phyloP scores from a whole-genome alignment of 2,888 invertebrate genomes.

The Notodromas monacha region DNA sequence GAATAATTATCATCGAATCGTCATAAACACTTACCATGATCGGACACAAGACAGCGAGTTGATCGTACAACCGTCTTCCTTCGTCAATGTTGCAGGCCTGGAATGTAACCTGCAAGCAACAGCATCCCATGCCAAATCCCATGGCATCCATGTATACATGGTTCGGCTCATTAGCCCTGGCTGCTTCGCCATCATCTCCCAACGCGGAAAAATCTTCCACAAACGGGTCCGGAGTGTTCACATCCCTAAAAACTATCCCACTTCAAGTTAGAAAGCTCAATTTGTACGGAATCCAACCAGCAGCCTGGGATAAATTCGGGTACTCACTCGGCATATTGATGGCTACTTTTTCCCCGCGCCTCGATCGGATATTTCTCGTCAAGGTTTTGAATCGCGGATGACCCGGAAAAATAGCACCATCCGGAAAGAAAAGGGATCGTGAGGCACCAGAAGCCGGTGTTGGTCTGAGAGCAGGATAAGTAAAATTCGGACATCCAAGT shows the following conservation, averaged over 20 bases:
- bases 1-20: too few species aligned
- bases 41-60: constrained; percentile 78
- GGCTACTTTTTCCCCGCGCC: constrained; percentile 74
- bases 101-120: constrained; percentile 80
- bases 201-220: constrained; percentile 22
- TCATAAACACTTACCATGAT: constrained; percentile 38
- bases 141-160: constrained; percentile 94
- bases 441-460: constrained; percentile 38
- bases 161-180: constrained; percentile 36
- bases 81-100: constrained; percentile 79
- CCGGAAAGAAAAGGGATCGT: constrained; percentile 54
- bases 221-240: constrained; percentile 49
- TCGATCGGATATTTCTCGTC: constrained; percentile 58
- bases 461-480: constrained; percentile 39
- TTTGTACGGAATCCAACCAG: too few species aligned
- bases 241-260: constrained; percentile 47
- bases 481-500: constrained; percentile 60
- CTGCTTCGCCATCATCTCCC: constrained; percentile 30
- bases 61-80: constrained; percentile 81
- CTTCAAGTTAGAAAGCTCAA: constrained; percentile 9
- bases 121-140: constrained; percentile 99
- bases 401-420: constrained; percentile 67
- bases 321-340: constrained; percentile 90
- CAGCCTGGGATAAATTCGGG: too few species aligned
- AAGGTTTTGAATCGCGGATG: constrained; percentile 82